Evolutionary conservation across 2,888 invertebrate genomes (phyloP), one percentile per base, ranked within the genome.

Genomic region (Troilus luridus): DNA sequence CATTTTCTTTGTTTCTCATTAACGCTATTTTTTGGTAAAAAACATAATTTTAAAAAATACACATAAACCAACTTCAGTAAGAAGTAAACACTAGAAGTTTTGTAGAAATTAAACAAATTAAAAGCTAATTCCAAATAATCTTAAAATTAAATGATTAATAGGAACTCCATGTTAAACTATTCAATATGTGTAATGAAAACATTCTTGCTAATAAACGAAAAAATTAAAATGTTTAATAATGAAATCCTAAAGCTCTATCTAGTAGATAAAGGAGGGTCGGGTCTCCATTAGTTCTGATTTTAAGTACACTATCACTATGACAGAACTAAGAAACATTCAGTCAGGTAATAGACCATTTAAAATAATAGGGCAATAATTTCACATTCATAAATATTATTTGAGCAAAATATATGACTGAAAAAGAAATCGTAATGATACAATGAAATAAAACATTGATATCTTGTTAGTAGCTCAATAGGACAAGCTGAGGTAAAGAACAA

Each of bases 361-460:
- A 56, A 85, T 85, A 85, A 85, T 85, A n/a, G 54, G 56, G n/a
- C 56, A 85, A 85, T 21, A 85, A 21, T 85, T 85, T 56, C 21
- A 85, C 12, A 85, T 85, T 85, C n/a, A 58, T 85, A 56, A 85
- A 85, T 58, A 85, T 85, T 17, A 85, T 85, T 85, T 85, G 85
- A 85, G 85, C 85, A 85, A 85, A 85, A 67, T n/a, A 85, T 85
- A 85, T 85, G 85, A 85, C 85, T 85, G 56, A 58, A 14, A 85
- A 85, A n/a, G n/a, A 85, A 85, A 85, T 3, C n/a, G 5, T n/a
- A 85, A 85, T 85, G 54, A 85, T 85, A 85, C 6, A 58, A 85
- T 85, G 85, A 56, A 58, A 85, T 56, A 21, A 85, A 85, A 85
- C 54, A 85, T 85, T 58, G 56, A 85, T 85, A 85, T 56, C 85